These are phyloP conservation scores for Hydra vulgaris DNA, from an alignment of 30 jellyfish, hydroid and myxozoan species.

Conservation along the genomic window DNA sequence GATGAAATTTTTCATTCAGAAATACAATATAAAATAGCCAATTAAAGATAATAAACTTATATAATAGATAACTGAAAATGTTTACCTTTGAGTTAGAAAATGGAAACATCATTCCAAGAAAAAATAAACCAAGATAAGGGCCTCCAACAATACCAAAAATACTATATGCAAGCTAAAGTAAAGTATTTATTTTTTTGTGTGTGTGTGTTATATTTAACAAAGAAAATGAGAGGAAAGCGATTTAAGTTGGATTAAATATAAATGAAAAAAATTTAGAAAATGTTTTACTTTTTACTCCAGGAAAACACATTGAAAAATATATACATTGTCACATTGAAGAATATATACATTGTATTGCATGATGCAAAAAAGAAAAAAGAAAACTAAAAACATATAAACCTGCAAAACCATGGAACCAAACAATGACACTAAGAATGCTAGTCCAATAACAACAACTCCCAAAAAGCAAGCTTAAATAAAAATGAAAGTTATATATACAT, in stretches of 20 bases:
- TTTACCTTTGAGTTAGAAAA: constrained; percentile 76
- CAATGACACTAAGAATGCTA: constrained; percentile 74
- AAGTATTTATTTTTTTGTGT: no score
- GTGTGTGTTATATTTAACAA: no score
- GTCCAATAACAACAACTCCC: constrained; percentile 79
- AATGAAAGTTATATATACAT: neutral
- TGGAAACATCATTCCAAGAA: constrained; percentile 92
- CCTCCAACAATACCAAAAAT: constrained; percentile 96
- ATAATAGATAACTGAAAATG: no score
- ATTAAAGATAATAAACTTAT: no score
- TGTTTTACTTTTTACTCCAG: no score
- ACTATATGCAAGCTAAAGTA: constrained; percentile 90
- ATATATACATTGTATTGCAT: no score
- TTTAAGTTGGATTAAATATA: no score
- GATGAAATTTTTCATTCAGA: neutral
- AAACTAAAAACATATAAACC: constrained; percentile 20
- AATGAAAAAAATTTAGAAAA: no score
- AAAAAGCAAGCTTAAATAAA: constrained; percentile 65
- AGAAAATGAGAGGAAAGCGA: no score
- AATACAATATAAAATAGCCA: no score
- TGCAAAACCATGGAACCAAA: constrained; percentile 96
- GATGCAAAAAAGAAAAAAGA: neutral
- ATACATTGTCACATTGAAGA: no score
- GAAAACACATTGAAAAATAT: no score
- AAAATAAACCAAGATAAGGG: constrained; percentile 87